Evolutionary conservation across 2,888 invertebrate species (phyloP).

Genomic region (Cerastis leucographa): DNA sequence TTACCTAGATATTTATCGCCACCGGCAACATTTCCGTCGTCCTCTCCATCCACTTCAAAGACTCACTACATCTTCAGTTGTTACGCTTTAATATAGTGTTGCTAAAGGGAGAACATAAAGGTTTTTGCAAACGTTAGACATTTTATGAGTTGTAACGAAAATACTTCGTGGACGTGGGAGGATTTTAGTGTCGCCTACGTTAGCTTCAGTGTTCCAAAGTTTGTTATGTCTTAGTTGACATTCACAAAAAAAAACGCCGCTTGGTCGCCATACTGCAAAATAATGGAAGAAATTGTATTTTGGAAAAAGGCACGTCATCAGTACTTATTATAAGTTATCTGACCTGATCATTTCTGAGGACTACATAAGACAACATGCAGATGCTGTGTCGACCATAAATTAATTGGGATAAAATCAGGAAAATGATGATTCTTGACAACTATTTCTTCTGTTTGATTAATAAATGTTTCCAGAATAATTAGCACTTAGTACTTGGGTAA

Average conservation of each 20-base stretch:
- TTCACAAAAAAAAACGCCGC: neutral
- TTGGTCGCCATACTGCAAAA: neutral
- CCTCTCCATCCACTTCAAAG: conserved; percentile 73
- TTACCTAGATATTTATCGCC: conserved; percentile 71
- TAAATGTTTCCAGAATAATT: neutral
- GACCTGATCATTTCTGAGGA: neutral
- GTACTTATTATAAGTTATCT: neutral
- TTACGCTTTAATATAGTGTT: conserved; percentile 65
- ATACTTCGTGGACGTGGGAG: conserved; percentile 9
- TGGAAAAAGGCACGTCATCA: neutral
- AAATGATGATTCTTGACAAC: neutral
- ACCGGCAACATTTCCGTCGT: conserved; percentile 63
- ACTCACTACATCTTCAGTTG: conserved; percentile 63
- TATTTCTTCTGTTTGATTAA: neutral
- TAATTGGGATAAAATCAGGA: neutral
- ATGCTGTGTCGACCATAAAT: neutral
- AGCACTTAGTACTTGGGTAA: neutral
- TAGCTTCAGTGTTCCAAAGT: neutral
- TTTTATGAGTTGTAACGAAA: conserved; percentile 42
- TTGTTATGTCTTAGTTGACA: neutral
- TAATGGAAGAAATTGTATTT: neutral
- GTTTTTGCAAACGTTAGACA: conserved; percentile 47
- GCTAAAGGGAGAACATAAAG: conserved; percentile 54
- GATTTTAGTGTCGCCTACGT: neutral
- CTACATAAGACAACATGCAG: neutral